These are phyloP conservation scores for Tetragnatha montana DNA, from an alignment of 2,888 invertebrate genomes.

Conservation along the genomic window DNA sequence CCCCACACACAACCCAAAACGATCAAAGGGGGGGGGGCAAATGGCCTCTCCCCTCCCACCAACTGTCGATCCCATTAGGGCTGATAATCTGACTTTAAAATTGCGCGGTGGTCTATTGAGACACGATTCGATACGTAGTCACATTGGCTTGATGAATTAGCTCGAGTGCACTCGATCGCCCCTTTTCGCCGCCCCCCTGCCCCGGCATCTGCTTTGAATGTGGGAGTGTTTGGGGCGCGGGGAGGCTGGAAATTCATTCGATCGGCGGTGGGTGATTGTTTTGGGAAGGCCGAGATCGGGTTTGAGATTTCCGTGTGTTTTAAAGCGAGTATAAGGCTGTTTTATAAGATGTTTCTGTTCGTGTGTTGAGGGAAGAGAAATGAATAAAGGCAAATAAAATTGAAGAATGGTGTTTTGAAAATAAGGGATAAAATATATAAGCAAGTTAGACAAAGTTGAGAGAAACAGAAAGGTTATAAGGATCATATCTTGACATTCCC, in stretches of 20 bases:
- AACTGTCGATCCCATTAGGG: slow-evolving; percentile 63
- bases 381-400: no score
- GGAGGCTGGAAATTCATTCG: slow-evolving; percentile 12
- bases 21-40: slow-evolving; percentile 21
- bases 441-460: no score
- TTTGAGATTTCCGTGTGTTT: no score
- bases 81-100: slow-evolving; percentile 70
- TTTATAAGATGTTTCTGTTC: no score
- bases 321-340: no score
- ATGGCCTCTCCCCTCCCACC: slow-evolving; percentile 14
- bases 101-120: slow-evolving; percentile 67
- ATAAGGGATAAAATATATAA: no score
- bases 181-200: slow-evolving; percentile 9
- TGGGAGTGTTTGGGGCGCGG: background rate
- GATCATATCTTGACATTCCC: no score
- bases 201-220: background rate
- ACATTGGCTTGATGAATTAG: slow-evolving; percentile 69
- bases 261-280: background rate
- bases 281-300: background rate
- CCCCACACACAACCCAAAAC: background rate
- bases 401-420: no score
- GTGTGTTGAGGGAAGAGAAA: no score
- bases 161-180: slow-evolving; percentile 41
- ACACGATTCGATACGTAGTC: slow-evolving; percentile 62
- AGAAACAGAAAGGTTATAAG: no score